These are phyloP conservation scores for Eleginops maclovinus DNA, from an alignment of 2,113 vertebrate genomes.

Conservation along the genomic window DNA sequence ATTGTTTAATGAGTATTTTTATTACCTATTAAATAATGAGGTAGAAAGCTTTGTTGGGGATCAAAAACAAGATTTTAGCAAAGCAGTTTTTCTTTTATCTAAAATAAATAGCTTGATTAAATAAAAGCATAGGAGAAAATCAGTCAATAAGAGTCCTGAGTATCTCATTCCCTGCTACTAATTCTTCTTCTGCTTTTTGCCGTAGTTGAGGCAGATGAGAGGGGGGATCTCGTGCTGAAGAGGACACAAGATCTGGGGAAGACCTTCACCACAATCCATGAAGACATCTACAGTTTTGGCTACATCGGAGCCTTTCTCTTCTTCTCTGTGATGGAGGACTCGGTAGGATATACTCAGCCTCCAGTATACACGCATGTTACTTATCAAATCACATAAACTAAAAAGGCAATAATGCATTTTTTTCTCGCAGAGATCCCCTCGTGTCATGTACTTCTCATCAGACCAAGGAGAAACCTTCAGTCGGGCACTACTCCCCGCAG, in stretches of 20 bases:
- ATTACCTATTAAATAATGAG: no score
- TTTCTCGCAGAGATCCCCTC: conserved; percentile 79
- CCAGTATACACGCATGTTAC: background rate
- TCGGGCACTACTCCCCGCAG: conserved; percentile 83
- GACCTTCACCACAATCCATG: conserved; percentile 79
- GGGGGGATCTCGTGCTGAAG: conserved; percentile 81
- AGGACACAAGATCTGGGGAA: conserved; percentile 82
- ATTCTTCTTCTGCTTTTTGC: background rate
- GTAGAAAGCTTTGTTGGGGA: background rate
- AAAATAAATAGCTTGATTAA: background rate
- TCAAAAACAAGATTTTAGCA: background rate
- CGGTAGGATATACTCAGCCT: conserved; percentile 58
- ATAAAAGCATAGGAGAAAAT: background rate
- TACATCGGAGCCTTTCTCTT: conserved; percentile 86
- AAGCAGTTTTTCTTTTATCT: background rate
- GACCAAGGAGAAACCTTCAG: conserved; percentile 84
- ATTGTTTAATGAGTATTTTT: no score
- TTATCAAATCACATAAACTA: background rate
- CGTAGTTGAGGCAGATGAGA: conserved; percentile 79
- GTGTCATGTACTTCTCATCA: conserved; percentile 85
- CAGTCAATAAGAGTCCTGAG: background rate
- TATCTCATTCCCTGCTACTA: background rate
- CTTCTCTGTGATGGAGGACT: conserved; percentile 84
- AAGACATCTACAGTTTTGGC: conserved; percentile 84
- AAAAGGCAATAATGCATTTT: background rate